Evolutionary conservation across 92 coral and sea anemone species (phyloP).

Genomic region (Parazoanthus swiftii): DNA sequence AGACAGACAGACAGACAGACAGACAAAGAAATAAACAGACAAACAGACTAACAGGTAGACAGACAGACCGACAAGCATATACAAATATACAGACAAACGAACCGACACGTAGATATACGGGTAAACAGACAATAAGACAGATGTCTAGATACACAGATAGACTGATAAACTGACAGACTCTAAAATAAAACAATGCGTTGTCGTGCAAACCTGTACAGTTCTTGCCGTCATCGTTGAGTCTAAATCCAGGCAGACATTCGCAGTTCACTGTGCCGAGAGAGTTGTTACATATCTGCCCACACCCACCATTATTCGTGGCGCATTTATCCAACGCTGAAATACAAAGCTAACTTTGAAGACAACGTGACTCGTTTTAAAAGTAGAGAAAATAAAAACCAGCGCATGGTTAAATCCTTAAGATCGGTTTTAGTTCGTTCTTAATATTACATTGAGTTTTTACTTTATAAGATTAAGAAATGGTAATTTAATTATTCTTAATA

Average conservation of each 20-base stretch:
- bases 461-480: too few relatives aligned
- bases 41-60: not conserved
- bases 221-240: constrained; percentile 27
- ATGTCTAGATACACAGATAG: not conserved
- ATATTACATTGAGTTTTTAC: too few relatives aligned
- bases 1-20: too few relatives aligned
- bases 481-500: too few relatives aligned
- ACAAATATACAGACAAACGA: too few relatives aligned
- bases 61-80: too few relatives aligned
- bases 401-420: not conserved
- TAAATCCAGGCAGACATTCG: constrained; percentile 15
- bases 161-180: not conserved
- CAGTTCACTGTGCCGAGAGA: constrained; percentile 21
- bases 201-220: constrained; percentile 32
- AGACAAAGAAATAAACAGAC: not conserved
- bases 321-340: constrained; percentile 26
- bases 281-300: constrained; percentile 19
- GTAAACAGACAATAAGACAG: too few relatives aligned
- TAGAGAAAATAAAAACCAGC: not conserved
- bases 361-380: not conserved
- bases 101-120: not conserved
- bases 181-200: not conserved
- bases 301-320: constrained; percentile 17
- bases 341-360: not conserved
- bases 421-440: not conserved